Percentiles rank a stretch among this genome's conserved stretches.
Evolutionary conservation across 1,140 invertebrate genomes (phyloP).

Genomic region (Microplitis mediator): DNA sequence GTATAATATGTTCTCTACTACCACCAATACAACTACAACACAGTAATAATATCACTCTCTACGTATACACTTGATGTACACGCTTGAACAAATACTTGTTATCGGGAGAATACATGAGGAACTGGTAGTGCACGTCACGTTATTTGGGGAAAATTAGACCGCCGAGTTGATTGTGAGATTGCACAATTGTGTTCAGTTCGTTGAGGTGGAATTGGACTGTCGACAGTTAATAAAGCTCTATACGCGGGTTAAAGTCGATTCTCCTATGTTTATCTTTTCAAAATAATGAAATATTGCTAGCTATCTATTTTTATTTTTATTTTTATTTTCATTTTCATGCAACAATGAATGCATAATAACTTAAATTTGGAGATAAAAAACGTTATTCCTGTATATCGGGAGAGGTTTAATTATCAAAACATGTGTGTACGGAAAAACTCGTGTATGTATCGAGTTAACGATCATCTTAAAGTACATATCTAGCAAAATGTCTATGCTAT

Average conservation of each 20-base stretch:
- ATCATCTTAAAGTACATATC: too few species aligned
- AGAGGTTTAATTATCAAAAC: too few species aligned
- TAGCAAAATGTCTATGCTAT: neutral
- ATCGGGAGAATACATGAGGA: neutral
- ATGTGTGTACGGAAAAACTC: too few species aligned
- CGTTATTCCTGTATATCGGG: too few species aligned
- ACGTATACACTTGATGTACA: neutral
- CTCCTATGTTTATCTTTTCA: too few species aligned
- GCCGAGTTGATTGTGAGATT: conserved; percentile 4
- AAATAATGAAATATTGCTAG: neutral
- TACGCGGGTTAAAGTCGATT: too few species aligned
- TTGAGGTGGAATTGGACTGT: conserved; percentile 11
- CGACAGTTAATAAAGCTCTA: neutral
- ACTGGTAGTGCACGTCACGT: neutral
- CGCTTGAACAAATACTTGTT: neutral
- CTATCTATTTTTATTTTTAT: neutral
- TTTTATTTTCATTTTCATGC: neutral
- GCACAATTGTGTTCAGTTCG: conserved; percentile 2
- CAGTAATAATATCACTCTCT: too few species aligned
- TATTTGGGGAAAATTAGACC: conserved; percentile 19
- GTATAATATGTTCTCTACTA: too few species aligned
- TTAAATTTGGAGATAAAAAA: too few species aligned
- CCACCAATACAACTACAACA: too few species aligned
- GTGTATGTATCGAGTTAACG: too few species aligned
- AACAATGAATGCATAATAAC: too few species aligned